phyloP scores from a whole-genome alignment of 1,140 invertebrate species.

The Lutraria rhynchaena region DNA sequence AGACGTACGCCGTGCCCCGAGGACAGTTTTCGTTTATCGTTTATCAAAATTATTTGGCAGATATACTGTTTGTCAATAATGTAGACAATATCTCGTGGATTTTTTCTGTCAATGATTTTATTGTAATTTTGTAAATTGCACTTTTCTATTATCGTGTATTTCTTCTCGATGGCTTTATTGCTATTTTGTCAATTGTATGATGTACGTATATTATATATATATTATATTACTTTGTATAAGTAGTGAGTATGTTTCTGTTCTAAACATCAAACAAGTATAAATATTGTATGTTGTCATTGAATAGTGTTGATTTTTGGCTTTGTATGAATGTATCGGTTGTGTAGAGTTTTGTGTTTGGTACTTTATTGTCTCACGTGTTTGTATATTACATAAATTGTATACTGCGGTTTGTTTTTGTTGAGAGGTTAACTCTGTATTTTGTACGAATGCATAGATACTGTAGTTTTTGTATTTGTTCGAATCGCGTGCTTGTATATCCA shows the following conservation, averaged over 20 bases:
- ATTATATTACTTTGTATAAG: no score
- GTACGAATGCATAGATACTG: not conserved
- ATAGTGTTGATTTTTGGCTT: not conserved
- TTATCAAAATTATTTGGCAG: not conserved
- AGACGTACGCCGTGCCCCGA: conserved; percentile 29
- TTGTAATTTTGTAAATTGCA: no score
- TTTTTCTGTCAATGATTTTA: no score
- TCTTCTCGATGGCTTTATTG: no score
- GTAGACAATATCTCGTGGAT: no score
- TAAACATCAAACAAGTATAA: no score
- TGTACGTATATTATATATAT: no score
- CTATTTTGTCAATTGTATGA: no score
- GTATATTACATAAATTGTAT: not conserved
- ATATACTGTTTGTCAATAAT: no score
- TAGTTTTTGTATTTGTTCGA: not conserved
- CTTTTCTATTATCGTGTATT: no score
- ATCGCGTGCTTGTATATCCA: not conserved
- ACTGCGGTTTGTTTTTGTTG: not conserved
- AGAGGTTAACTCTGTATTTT: not conserved
- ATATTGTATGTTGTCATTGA: no score
- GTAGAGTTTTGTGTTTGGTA: not conserved
- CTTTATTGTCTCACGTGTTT: not conserved
- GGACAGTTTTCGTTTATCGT: conserved; percentile 35
- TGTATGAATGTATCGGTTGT: not conserved
- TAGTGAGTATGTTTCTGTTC: no score